Evolutionary conservation across 2,113 vertebrate genomes (phyloP).

Genomic region (Nerophis lumbriciformis): DNA sequence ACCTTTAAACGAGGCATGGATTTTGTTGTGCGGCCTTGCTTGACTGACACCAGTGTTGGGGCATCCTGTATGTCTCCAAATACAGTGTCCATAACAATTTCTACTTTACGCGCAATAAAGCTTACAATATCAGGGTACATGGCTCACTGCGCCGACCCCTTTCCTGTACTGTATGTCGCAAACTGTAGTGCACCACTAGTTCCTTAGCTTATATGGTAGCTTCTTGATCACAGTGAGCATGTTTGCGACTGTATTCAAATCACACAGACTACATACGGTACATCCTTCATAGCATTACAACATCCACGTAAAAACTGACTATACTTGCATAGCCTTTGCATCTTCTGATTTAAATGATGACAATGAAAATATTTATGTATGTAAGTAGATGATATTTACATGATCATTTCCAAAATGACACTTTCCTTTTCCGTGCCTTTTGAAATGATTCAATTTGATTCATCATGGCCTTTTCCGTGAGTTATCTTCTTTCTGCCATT

Average conservation of each 20-base stretch:
- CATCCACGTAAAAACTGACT: neutral
- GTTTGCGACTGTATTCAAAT: neutral
- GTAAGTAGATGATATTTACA: neutral
- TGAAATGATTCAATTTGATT: too few species aligned
- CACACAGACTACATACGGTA: neutral
- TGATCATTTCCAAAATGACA: neutral
- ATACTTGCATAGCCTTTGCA: neutral
- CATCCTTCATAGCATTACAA: constrained; percentile 1
- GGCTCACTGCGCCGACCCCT: neutral
- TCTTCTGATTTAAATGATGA: neutral
- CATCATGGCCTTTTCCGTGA: too few species aligned
- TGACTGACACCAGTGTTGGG: too few species aligned
- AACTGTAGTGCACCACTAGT: neutral
- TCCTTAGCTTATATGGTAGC: neutral
- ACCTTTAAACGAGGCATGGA: neutral
- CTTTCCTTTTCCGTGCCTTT: too few species aligned
- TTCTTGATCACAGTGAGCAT: neutral
- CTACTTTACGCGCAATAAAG: neutral
- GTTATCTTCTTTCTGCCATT: too few species aligned
- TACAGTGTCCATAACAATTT: neutral
- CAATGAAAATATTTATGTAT: neutral
- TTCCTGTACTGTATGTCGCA: neutral
- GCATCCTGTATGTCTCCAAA: neutral
- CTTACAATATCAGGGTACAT: neutral
- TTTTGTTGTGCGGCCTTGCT: neutral